phyloP scores from a whole-genome alignment of 2,888 invertebrate species.

The Dichetophora obliterata region DNA sequence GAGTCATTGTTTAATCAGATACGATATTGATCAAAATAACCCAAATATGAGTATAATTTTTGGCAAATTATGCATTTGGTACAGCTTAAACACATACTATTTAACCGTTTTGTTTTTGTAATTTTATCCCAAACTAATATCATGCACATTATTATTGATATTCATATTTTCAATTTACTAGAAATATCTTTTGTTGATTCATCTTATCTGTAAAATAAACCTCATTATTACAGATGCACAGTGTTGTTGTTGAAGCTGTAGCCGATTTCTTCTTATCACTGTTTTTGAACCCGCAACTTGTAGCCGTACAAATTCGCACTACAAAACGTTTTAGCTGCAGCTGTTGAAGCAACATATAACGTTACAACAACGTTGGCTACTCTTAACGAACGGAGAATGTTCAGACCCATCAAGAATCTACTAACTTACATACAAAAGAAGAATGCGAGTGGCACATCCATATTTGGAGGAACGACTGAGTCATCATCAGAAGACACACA shows the following conservation, averaged over 20 bases:
- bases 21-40: too few species aligned
- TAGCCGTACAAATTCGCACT: constrained; percentile 7
- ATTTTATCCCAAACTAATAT: too few species aligned
- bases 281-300: background rate
- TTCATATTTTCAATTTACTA: background rate
- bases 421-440: constrained; percentile 69
- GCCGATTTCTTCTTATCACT: constrained; percentile 2
- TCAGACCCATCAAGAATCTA: constrained; percentile 68
- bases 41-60: too few species aligned
- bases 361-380: background rate
- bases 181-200: background rate
- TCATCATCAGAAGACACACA: constrained; percentile 27
- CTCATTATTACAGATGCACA: too few species aligned
- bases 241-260: background rate
- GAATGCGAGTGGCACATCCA: constrained; percentile 65
- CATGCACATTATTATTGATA: too few species aligned
- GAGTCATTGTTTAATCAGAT: too few species aligned
- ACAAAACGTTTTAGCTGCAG: background rate
- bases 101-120: too few species aligned
- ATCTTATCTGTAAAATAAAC: background rate
- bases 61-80: too few species aligned
- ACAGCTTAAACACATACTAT: too few species aligned
- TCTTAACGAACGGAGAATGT: constrained; percentile 56
- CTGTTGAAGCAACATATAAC: background rate
- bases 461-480: constrained; percentile 61